Percentiles rank a stretch among this genome's conserved stretches.
Conservation (phyloP, 2,113 vertebrate species). For the Equus quagga region DNA sequence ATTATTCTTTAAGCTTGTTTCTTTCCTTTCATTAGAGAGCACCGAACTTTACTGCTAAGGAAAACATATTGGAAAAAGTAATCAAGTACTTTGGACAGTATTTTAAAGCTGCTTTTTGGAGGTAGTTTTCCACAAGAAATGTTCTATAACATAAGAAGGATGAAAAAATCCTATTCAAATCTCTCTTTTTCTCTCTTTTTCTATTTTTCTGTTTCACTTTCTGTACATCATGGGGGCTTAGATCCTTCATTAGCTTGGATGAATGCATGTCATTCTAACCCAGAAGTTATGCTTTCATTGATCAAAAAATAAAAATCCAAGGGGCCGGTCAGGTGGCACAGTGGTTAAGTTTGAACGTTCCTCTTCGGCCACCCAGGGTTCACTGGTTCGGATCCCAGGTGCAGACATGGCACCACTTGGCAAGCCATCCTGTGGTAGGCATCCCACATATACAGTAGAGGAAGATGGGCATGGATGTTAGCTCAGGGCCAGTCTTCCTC, state of each 20-base stretch:
- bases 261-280: accelerated
- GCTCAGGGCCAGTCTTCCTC: too few species aligned
- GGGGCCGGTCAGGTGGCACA: too few species aligned
- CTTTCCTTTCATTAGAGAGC: background rate
- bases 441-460: too few species aligned
- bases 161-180: background rate
- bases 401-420: too few species aligned
- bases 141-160: background rate
- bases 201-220: background rate
- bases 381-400: too few species aligned
- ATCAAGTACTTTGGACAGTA: background rate
- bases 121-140: background rate
- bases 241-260: background rate
- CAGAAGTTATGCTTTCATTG: background rate
- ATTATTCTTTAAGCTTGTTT: background rate
- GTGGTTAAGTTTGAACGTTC: too few species aligned
- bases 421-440: too few species aligned
- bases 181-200: background rate
- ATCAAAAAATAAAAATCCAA: background rate
- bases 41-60: background rate
- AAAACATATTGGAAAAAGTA: background rate
- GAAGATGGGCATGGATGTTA: too few species aligned
- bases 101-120: background rate
- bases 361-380: too few species aligned
- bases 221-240: background rate